phyloP scores from a whole-genome alignment of 92 coral and sea anemone species.

The Epizoanthus illoricatus region DNA sequence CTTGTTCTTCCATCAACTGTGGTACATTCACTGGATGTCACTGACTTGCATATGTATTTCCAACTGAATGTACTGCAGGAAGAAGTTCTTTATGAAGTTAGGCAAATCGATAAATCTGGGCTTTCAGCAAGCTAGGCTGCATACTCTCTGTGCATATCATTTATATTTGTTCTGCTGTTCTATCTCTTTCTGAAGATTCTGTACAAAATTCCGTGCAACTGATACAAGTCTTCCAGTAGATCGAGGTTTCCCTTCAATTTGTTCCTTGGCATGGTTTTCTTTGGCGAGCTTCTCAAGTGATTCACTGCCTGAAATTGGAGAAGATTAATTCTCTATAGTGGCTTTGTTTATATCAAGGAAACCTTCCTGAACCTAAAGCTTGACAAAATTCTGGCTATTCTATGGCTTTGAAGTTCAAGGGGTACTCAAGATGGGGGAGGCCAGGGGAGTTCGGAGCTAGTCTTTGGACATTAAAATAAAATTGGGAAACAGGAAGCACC shows the following conservation, averaged over 20 bases:
- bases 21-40: too few relatives aligned
- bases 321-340: neutral
- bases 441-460: too few relatives aligned
- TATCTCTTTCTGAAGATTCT: slow-evolving; percentile 61
- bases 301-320: slow-evolving; percentile 52
- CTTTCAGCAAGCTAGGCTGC: neutral
- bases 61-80: too few relatives aligned
- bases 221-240: slow-evolving; percentile 56
- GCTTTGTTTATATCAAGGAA: neutral
- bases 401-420: too few relatives aligned
- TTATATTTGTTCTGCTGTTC: slow-evolving; percentile 29
- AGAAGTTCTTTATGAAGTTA: neutral
- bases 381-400: too few relatives aligned
- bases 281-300: slow-evolving; percentile 58
- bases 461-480: too few relatives aligned
- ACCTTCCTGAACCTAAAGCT: too few relatives aligned
- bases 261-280: slow-evolving; percentile 47
- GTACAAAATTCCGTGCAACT: slow-evolving; percentile 53
- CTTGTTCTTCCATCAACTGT: too few relatives aligned
- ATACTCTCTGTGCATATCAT: neutral
- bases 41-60: too few relatives aligned
- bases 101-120: neutral
- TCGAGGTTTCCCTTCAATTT: slow-evolving; percentile 27
- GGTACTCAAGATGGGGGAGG: too few relatives aligned
- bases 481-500: too few relatives aligned